Base-by-base conservation (phyloP, 2,888 invertebrate species). In the Globia sparganii region DNA sequence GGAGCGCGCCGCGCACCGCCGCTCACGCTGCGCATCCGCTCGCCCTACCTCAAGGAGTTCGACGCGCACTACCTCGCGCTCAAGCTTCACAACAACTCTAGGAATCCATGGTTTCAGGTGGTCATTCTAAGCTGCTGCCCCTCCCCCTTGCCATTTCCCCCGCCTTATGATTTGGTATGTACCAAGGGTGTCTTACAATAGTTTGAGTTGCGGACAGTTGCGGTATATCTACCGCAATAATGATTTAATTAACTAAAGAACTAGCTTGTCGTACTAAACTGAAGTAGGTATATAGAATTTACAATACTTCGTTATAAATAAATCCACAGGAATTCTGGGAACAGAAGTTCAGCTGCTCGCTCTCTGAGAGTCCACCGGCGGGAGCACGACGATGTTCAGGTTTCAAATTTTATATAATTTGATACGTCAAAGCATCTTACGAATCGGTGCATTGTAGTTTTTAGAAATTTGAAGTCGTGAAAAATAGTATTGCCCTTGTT, bases 11-110 rank as follows among this genome's bases (percentile, higher is more conserved):
- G 98, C 98, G 2, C 97, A 97, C 89, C 98, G 98, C 65, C 98
- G 68, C 97, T 98, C 81, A 98, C 98, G 71, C 97, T 98, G 87
- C 97, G 98, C 87, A 98, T 98, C 83, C 97, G 98, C 91, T 98
- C 98, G 31, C 98, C 98, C 0, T 97, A 97, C 92, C 97, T 98
- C 56, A 90, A 92, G 46, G 94, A 97, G 78, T 98, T 98, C 92
- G 98, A 98, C 91, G 92, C 97, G 11, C 97, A 98, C 93, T 98
- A 98, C 94, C 97, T 97, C 88, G 94, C 97, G 1, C 96, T 98
- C 69, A 97, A 97, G 78, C 98, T 98, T 0, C 92, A 96, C 81
- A 97, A 94, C 89, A 98, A 98, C 93, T 91, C 93, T 13, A 95
- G 97, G 72, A 98, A 98, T 93, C 98, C 98, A 0, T 97, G 97